Conservation (phyloP, 2,113 vertebrate genomes). For the Nansenia antarctica region DNA sequence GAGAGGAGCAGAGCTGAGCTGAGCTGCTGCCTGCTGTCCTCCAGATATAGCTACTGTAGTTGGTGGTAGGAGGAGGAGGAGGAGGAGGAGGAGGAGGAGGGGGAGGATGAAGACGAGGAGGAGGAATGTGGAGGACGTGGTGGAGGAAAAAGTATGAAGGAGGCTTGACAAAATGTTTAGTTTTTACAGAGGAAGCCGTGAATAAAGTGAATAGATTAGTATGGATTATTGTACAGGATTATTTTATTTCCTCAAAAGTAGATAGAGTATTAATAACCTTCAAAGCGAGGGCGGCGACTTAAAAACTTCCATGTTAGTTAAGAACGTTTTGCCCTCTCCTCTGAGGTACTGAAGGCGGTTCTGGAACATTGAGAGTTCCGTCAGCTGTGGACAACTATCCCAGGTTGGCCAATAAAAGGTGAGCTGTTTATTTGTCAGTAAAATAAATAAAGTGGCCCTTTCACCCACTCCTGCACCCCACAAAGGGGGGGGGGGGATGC, state of each 20-base stretch:
- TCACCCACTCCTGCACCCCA: not conserved
- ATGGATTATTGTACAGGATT: not conserved
- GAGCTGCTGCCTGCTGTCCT: too few relatives aligned
- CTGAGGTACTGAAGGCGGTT: not conserved
- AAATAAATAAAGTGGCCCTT: not conserved
- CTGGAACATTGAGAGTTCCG: not conserved
- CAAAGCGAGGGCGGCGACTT: too few relatives aligned
- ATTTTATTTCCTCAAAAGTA: not conserved
- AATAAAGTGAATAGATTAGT: not conserved
- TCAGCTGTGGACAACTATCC: not conserved
- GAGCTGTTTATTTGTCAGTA: conserved; percentile 15
- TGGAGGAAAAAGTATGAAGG: too few relatives aligned
- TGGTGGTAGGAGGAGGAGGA: too few relatives aligned
- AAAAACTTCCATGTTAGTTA: not conserved
- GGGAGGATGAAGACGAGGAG: too few relatives aligned
- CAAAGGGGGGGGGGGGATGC: not conserved
- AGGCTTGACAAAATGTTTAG: too few relatives aligned
- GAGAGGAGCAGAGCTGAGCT: not conserved
- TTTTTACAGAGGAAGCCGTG: not conserved
- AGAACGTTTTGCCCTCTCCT: not conserved
- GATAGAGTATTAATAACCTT: not conserved
- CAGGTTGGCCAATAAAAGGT: conserved; percentile 10
- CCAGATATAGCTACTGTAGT: too few relatives aligned
- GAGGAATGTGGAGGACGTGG: too few relatives aligned
- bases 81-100: too few relatives aligned